Percentiles rank a stretch among this genome's conserved stretches.
These are phyloP conservation scores for Campoletis sonorensis DNA, from an alignment of 1,140 invertebrate species.

Conservation along the genomic window DNA sequence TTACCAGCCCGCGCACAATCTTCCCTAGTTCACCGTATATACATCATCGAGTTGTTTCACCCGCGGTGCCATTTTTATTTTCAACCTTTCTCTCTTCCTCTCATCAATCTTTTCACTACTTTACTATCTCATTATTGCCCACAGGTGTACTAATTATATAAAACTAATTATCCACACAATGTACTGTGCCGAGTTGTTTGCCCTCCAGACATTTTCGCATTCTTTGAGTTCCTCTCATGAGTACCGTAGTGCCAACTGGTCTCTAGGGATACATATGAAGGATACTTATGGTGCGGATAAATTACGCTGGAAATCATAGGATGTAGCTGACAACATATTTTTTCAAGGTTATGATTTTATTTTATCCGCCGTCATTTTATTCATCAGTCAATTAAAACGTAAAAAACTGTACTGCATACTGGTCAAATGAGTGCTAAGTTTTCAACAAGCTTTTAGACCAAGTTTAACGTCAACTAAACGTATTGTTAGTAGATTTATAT, in stretches of 20 bases:
- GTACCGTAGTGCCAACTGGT: neutral
- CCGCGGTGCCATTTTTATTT: neutral
- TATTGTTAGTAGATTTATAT: no score
- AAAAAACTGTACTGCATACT: no score
- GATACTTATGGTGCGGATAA: neutral
- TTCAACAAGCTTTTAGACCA: no score
- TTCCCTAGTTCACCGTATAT: neutral
- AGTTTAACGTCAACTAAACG: no score
- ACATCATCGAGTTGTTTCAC: neutral
- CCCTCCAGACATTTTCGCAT: neutral
- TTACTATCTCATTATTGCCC: neutral
- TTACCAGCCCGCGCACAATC: neutral
- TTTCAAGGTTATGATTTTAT: no score
- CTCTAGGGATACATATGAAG: no score
- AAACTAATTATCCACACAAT: conserved; percentile 1
- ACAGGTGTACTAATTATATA: neutral
- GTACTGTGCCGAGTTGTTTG: neutral
- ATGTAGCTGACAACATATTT: no score
- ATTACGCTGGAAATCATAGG: no score
- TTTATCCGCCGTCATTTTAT: no score
- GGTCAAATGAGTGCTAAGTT: no score
- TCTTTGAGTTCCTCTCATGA: neutral
- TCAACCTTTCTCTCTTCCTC: neutral
- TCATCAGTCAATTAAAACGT: no score
- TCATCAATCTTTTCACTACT: neutral